Evolutionary conservation across 2,888 invertebrate species (phyloP), one percentile per base, ranked within the genome.

Genomic region (Cataglyphis cursor): DNA sequence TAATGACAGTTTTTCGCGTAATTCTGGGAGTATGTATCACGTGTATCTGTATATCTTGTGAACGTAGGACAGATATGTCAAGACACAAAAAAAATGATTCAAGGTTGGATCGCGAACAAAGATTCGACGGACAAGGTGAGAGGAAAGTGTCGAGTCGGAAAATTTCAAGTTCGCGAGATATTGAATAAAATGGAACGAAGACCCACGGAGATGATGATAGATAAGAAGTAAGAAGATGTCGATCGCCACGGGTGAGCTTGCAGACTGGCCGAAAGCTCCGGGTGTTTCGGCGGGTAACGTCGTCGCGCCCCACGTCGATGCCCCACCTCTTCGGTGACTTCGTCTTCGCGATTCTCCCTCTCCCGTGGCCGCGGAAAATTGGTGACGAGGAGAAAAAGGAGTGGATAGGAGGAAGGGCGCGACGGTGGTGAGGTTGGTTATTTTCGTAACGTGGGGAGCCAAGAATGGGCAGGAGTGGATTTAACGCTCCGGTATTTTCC

Each of bases 401-500:
- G 83, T 78, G 78, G 75, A 66, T 75, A 86, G 61, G 86, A 82
- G 84, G 85, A 85, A 84, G 82, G 85, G 85, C 80, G 85, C 84
- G 61, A 57, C 78, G 89, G 85, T 84, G 88, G 91, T 88, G 93
- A 89, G 89, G 87, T 90, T 51, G 91, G 94, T 91, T 95, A 95
- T 95, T 95, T 95, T 91, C 93, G 95, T 94, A 94, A 93, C 94
- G 90, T 91, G 92, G 93, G 93, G 93, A 92, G 93, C 95, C 95
- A 95, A 95, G 95, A 95, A 95, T 95, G 95, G 95, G 93, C 94
- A 95, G 94, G 91, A 92, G 92, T 92, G 91, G 89, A 89, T 92
- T 91, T 88, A 90, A 93, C 93, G 89, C 31, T n/a, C 90, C 90
- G 91, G 92, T 92, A 92, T 93, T 93, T 93, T 92, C 91, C 88